Evolutionary conservation across 2,888 invertebrate species (phyloP).

Genomic region (Hirtodrosophila cameraria): DNA sequence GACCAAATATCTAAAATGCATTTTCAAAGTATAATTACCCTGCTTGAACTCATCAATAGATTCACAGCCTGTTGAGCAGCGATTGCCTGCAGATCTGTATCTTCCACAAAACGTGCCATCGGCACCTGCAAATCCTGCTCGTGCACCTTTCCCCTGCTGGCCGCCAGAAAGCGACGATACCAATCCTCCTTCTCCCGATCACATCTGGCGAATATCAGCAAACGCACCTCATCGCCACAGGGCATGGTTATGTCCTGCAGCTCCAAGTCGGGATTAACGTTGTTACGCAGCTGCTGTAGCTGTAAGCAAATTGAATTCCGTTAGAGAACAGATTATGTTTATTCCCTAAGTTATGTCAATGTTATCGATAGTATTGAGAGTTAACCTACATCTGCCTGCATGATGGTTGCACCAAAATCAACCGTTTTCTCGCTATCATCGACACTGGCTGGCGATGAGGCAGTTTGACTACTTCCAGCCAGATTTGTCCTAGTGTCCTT

Average conservation of each 20-base stretch:
- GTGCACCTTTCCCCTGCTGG: slow-evolving; percentile 79
- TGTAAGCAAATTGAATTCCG: slow-evolving; percentile 25
- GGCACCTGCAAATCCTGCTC: slow-evolving; percentile 82
- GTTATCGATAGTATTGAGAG: too few species aligned
- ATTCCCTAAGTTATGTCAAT: too few species aligned
- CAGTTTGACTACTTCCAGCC: neutral
- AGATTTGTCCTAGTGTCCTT: slow-evolving; percentile 29
- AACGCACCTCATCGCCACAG: slow-evolving; percentile 82
- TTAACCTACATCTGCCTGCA: slow-evolving; percentile 79
- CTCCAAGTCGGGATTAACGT: slow-evolving; percentile 68
- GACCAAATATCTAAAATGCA: neutral
- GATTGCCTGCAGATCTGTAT: slow-evolving; percentile 77
- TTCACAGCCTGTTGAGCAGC: slow-evolving; percentile 77
- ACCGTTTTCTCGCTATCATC: slow-evolving; percentile 56
- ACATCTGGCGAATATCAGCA: slow-evolving; percentile 82
- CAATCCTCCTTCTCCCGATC: slow-evolving; percentile 84
- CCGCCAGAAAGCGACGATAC: slow-evolving; percentile 82
- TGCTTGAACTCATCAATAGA: slow-evolving; percentile 50
- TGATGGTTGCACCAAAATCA: slow-evolving; percentile 80
- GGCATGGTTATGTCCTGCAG: slow-evolving; percentile 76
- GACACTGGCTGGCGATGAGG: slow-evolving; percentile 33
- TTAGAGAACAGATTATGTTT: too few species aligned
- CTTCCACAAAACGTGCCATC: slow-evolving; percentile 78
- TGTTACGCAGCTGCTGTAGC: slow-evolving; percentile 79
- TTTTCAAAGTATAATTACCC: slow-evolving; percentile 13